Conservation (phyloP, 2,888 invertebrate species). For the Cheilosia grossa region DNA sequence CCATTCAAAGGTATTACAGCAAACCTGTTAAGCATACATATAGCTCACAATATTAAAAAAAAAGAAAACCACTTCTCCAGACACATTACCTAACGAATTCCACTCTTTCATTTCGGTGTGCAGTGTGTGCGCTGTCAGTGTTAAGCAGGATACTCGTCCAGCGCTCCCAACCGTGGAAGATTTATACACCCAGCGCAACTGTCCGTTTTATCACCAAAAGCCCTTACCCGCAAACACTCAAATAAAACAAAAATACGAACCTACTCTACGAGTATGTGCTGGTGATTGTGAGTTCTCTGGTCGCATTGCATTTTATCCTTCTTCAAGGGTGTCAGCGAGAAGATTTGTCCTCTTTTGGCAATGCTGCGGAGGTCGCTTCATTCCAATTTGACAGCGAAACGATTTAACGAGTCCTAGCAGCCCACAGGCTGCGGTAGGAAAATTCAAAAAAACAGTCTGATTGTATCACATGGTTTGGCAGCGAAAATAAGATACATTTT, state of each 20-base stretch:
- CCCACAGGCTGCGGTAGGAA: neutral
- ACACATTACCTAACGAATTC: neutral
- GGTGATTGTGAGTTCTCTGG: constrained; percentile 24
- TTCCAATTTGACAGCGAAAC: constrained; percentile 58
- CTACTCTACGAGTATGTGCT: neutral
- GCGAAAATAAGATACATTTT: constrained; percentile 22
- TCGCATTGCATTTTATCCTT: constrained; percentile 30
- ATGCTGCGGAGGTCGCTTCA: constrained; percentile 35
- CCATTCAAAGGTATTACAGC: too few relatives aligned
- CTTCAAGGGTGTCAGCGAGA: constrained; percentile 42
- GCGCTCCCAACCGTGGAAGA: constrained; percentile 19
- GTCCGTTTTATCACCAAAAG: constrained; percentile 3
- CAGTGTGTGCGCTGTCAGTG: constrained; percentile 9
- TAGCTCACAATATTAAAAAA: neutral
- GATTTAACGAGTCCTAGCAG: constrained; percentile 30
- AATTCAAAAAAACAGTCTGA: constrained; percentile 22
- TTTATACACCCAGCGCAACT: constrained; percentile 15
- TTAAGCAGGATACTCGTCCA: neutral
- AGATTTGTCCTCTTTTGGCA: constrained; percentile 11
- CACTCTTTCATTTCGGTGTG: neutral
- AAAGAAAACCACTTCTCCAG: neutral
- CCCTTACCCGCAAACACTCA: neutral
- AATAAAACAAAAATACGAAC: neutral
- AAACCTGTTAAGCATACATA: neutral
- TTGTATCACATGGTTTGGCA: constrained; percentile 45